Base-by-base conservation (phyloP, 2,888 invertebrate species). In the Pseudoips prasinana region DNA sequence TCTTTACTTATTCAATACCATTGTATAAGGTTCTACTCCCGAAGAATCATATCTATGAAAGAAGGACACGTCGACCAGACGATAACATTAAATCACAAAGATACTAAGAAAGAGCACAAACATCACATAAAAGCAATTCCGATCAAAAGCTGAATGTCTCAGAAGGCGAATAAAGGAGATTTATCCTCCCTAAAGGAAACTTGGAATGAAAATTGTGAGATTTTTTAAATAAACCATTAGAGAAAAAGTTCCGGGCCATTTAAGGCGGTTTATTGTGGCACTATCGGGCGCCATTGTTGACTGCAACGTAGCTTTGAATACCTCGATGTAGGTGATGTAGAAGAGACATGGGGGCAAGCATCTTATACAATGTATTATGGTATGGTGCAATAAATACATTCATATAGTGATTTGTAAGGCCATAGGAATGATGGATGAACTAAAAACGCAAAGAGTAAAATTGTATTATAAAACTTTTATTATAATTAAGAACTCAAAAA, bases 181-280 rank as follows among this genome's bases (percentile, higher is more conserved):
- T 85, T 87, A 87, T 84, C 43, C 59, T 58, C 65, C 70, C 69
- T 63, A 68, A 77, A 81, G 79, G 76, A 80, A 80, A 81, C 72
- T 79, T 73, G 67, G 72, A 83, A 82, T 84, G 81, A 81, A 84
- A 86, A 85, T 74, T 81, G 79, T 77, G 71, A 74, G 78, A 83
- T 85, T 85, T 77, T 84, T 84, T 83, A 85, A 87, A 86, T 83
- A 85, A 86, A 86, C 80, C 84, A 84, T 84, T 83, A 83, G 71
- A 82, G 81, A 83, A 85, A 85, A 87, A 86, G 85, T 86, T 85
- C 83, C 84, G 81, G 73, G 60, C 83, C 83, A 84, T 86, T 86
- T 82, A 74, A 81, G 76, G 81, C 77, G 78, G 80, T 81, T 78
- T 81, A 86, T 83, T 80, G 81, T 82, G 69, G 64, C 75, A 76